Percentiles rank a stretch among this genome's conserved stretches.
These are phyloP conservation scores for Eubasilissa splendida DNA, from an alignment of 2,888 invertebrate species.

Conservation along the genomic window DNA sequence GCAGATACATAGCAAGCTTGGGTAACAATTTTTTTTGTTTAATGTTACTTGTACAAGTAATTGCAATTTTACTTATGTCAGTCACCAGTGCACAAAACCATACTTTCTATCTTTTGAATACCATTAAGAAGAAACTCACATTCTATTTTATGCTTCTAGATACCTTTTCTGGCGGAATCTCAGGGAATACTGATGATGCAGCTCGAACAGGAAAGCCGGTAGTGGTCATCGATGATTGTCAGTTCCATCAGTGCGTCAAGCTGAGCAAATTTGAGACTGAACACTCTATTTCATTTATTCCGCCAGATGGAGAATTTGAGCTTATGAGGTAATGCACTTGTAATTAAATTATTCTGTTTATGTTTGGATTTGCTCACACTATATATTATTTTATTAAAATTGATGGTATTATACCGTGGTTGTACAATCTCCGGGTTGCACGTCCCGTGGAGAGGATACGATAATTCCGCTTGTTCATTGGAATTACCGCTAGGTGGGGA, in stretches of 20 bases:
- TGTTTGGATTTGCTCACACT: not conserved
- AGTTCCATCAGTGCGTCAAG: conserved; percentile 99
- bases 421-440: not conserved
- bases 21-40: no score
- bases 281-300: conserved; percentile 99
- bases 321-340: conserved; percentile 86
- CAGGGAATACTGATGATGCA: conserved; percentile 83
- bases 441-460: no score
- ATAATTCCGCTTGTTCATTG: no score
- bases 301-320: conserved; percentile 99
- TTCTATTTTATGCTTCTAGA: conserved; percentile 39
- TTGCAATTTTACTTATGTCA: no score
- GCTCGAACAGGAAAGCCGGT: conserved; percentile 96
- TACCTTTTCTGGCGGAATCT: conserved; percentile 72
- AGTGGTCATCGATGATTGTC: conserved; percentile 99
- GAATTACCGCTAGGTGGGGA: no score
- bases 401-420: not conserved
- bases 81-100: no score
- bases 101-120: no score
- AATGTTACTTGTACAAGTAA: no score
- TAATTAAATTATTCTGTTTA: conserved; percentile 30
- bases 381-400: not conserved
- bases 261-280: conserved; percentile 99
- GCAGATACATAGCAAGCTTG: no score
- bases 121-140: conserved; percentile 1